A percentile compares a stretch with the other conserved stretches of the same genome.
These are phyloP conservation scores for Homalodisca vitripennis DNA, from an alignment of 1,140 invertebrate species.

Conservation along the genomic window DNA sequence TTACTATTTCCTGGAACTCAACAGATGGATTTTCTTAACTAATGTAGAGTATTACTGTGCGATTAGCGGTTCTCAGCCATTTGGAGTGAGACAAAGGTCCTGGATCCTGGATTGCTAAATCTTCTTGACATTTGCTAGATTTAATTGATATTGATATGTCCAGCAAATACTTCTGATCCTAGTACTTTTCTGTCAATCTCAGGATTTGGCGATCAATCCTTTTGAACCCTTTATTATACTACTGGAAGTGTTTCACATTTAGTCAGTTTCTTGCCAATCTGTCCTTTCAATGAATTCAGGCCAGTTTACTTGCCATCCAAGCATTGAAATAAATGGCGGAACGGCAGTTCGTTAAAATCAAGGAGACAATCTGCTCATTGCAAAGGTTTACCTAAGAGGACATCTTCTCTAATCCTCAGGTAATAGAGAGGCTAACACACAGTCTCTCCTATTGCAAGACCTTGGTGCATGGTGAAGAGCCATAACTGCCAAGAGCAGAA, in stretches of 20 bases:
- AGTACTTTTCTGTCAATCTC: slow-evolving; percentile 36
- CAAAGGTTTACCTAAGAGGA: slow-evolving; percentile 37
- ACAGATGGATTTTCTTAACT: slow-evolving; percentile 27
- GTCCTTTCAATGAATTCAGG: slow-evolving; percentile 40
- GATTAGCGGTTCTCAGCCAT: slow-evolving; percentile 40
- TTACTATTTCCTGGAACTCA: slow-evolving; percentile 33
- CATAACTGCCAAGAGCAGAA: too few species aligned
- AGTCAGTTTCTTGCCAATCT: slow-evolving; percentile 40
- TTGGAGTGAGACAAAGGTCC: slow-evolving; percentile 37
- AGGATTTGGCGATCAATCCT: slow-evolving; percentile 33
- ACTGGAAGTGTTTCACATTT: slow-evolving; percentile 39
- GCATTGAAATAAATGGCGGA: too few species aligned
- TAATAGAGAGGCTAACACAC: too few species aligned
- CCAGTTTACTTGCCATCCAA: too few species aligned
- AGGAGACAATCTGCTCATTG: slow-evolving; percentile 44
- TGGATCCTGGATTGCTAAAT: slow-evolving; percentile 36
- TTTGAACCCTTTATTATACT: slow-evolving; percentile 39
- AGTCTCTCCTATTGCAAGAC: too few species aligned
- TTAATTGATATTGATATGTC: slow-evolving; percentile 37
- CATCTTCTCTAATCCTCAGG: too few species aligned
- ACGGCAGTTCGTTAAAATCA: too few species aligned
- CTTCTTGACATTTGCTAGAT: too few species aligned
- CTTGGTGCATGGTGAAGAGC: too few species aligned
- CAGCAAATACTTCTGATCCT: slow-evolving; percentile 44
- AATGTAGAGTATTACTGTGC: slow-evolving; percentile 38